Base-by-base conservation (phyloP, 2,888 invertebrate species). In the Willowsia nigromaculata region DNA sequence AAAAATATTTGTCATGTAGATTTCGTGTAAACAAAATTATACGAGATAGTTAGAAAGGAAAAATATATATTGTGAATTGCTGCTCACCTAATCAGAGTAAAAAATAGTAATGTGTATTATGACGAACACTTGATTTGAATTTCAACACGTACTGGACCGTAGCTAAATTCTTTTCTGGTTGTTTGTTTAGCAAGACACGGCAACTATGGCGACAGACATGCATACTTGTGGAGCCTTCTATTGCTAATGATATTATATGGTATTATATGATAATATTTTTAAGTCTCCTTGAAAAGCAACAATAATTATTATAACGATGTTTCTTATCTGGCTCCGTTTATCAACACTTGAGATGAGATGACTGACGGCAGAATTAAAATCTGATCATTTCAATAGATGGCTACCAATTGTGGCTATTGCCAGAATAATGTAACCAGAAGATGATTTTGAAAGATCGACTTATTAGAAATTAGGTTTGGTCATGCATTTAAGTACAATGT, bases 321-420 rank as follows among this genome's bases (percentile, higher is more conserved):
- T 76, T 56, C 74, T 86, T 86, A 86, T 86, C 86, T 50, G 15
- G n/a, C 80, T 59, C 50, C 15, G 80, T 68, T 65, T 80, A 86
- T 86, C 86, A 80, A 62, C 37, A 56, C 56, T 74, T 71, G 80
- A 81, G 71, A 86, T 86, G 87, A 87, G 59, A 86, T 87, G 87
- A 87, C 30, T 81, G 87, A 87, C 87, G 81, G 87, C 71, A 56
- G 81, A 81, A 87, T 81, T 81, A 82, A 56, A 74, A 87, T 68
- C 80, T 59, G 68, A 76, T 85, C 50, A 80, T 50, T 50, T 78
- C 65, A 30, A 27, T 30, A 62, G 56, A 65, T 65, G 76, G 37
- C 76, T 78, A n/a, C 85, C 40, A 65, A 37, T 76, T 85, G 40
- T 85, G 78, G 74, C 50, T 71, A 59, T 40, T 80, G 80, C 37